These are phyloP conservation scores for Steinernema feltiae DNA, from an alignment of 1,140 invertebrate genomes.

Conservation along the genomic window DNA sequence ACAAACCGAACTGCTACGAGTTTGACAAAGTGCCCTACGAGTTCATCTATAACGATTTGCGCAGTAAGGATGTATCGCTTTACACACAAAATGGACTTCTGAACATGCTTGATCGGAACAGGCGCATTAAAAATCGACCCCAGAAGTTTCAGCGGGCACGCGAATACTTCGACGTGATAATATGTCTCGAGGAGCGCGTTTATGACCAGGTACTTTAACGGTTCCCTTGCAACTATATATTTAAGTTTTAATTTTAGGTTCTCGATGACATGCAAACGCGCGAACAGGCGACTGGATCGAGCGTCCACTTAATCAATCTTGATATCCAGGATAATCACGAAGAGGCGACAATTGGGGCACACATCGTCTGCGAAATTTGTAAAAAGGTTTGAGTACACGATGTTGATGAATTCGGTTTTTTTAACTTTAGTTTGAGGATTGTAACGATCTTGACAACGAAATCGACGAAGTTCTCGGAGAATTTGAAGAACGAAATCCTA, in stretches of 20 bases:
- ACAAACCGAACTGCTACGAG: conserved; percentile 95
- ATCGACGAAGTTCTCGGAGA: conserved; percentile 92
- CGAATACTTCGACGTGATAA: conserved; percentile 90
- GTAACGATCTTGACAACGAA: conserved; percentile 92
- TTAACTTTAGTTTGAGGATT: conserved; percentile 71
- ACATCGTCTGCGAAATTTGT: conserved; percentile 89
- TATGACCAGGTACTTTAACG: conserved; percentile 81
- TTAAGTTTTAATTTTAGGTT: conserved; percentile 41
- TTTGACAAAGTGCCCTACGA: conserved; percentile 88
- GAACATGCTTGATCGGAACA: conserved; percentile 95
- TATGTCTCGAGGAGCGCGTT: conserved; percentile 95
- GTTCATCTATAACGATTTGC: conserved; percentile 89
- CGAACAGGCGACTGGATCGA: conserved; percentile 58
- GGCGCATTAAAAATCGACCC: conserved; percentile 84
- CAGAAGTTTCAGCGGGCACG: conserved; percentile 84
- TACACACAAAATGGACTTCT: conserved; percentile 97
- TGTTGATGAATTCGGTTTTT: conserved; percentile 11
- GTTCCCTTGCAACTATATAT: conserved; percentile 9
- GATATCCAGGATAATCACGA: conserved; percentile 99
- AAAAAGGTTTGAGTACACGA: conserved; percentile 40
- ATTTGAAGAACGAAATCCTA: conserved; percentile 77
- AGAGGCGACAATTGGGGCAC: conserved; percentile 98
- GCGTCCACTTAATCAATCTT: conserved; percentile 94
- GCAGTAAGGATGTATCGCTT: conserved; percentile 64
- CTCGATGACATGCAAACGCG: conserved; percentile 58